Conservation (phyloP, 1,140 invertebrate genomes). For the Drosophila neocordata region DNA sequence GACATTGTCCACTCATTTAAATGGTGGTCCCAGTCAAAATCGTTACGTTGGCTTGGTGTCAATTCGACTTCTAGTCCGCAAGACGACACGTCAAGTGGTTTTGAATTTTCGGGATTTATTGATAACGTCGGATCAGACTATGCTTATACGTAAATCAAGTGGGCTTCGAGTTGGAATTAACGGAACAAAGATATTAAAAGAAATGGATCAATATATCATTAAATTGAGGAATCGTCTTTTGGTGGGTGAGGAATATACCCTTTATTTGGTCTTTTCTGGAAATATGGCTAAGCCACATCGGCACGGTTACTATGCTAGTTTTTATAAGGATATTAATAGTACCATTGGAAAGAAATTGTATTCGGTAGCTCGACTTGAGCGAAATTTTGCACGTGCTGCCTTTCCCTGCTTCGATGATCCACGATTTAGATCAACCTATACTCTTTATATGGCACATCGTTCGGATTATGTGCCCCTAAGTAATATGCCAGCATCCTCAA, state of each 20-base stretch:
- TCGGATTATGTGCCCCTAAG: slow-evolving; percentile 87
- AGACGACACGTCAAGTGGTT: not conserved
- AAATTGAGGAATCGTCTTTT: not conserved
- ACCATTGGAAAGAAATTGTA: slow-evolving; percentile 74
- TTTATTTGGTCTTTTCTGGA: slow-evolving; percentile 1
- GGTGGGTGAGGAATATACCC: not conserved
- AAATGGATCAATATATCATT: not conserved
- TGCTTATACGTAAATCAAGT: not conserved
- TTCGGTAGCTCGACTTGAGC: slow-evolving; percentile 92
- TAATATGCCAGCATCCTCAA: slow-evolving; percentile 88
- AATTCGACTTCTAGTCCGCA: not conserved
- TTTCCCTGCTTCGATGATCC: slow-evolving; percentile 98
- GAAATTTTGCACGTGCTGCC: slow-evolving; percentile 91
- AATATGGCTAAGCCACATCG: not conserved
- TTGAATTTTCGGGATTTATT: not conserved
- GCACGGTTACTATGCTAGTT: slow-evolving; percentile 1
- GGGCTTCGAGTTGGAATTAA: not conserved
- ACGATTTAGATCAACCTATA: slow-evolving; percentile 91
- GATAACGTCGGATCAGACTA: not conserved
- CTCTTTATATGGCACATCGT: slow-evolving; percentile 87
- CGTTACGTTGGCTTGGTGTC: slow-evolving; percentile 4
- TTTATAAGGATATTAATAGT: not conserved
- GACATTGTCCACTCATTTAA: slow-evolving; percentile 1
- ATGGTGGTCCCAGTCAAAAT: slow-evolving; percentile 3
- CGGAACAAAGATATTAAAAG: not conserved